Percentiles rank a stretch among this genome's conserved stretches.
These are phyloP conservation scores for Scrobipalpa atriplicella DNA, from an alignment of 2,888 invertebrate genomes.

Conservation along the genomic window DNA sequence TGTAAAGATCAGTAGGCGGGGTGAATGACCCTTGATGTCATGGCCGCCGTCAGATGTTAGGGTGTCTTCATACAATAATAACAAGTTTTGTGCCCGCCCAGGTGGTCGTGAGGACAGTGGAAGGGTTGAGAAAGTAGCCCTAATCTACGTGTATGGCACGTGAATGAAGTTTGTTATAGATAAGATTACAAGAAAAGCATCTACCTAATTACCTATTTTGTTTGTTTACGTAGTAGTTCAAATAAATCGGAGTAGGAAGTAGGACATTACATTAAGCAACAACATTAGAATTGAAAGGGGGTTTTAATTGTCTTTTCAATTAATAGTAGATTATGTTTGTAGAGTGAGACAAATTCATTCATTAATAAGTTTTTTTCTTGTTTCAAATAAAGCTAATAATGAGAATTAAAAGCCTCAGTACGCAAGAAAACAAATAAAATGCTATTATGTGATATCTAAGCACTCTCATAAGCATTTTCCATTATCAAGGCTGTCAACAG, in stretches of 20 bases:
- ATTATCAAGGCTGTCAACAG: not conserved
- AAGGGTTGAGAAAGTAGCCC: not conserved
- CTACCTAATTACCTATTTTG: not conserved
- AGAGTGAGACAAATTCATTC: too few relatives aligned
- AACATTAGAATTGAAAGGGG: too few relatives aligned
- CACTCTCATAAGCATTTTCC: not conserved
- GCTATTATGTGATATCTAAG: not conserved
- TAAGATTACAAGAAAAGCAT: not conserved
- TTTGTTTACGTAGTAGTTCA: too few relatives aligned
- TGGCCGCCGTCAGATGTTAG: conserved; percentile 51
- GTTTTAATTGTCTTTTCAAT: too few relatives aligned
- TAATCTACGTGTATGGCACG: not conserved
- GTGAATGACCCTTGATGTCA: conserved; percentile 75
- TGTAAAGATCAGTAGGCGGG: conserved; percentile 65
- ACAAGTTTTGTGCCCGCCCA: conserved; percentile 19
- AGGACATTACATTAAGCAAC: too few relatives aligned
- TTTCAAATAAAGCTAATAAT: too few relatives aligned
- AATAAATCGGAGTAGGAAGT: too few relatives aligned
- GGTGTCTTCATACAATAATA: conserved; percentile 22
- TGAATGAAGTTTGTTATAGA: not conserved
- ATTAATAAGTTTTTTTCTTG: too few relatives aligned
- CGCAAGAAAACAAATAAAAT: too few relatives aligned
- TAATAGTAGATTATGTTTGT: too few relatives aligned
- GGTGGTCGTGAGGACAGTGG: not conserved
- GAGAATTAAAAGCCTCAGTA: too few relatives aligned